Conservation (phyloP, 1,140 invertebrate species). For the Anastatus disparis region DNA sequence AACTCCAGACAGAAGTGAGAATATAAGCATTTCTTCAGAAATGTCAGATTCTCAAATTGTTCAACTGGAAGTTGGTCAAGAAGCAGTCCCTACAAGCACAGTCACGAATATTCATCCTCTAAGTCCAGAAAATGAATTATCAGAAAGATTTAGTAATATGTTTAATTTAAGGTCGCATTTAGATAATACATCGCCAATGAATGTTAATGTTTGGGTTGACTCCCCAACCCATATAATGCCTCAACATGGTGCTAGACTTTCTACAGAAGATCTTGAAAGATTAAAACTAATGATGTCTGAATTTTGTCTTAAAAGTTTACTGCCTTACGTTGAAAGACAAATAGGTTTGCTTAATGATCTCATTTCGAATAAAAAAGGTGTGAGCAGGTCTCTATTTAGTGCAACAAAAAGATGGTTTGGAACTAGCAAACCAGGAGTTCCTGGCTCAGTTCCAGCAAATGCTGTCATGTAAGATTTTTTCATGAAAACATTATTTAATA, state of each 20-base stretch:
- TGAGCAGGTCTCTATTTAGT: conserved; percentile 90
- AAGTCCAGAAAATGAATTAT: conserved; percentile 69
- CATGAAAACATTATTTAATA: neutral
- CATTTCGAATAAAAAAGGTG: conserved; percentile 87
- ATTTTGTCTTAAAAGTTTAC: conserved; percentile 84
- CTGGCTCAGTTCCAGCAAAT: conserved; percentile 74
- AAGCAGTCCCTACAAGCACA: conserved; percentile 50
- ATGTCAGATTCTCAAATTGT: conserved; percentile 52
- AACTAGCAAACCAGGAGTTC: conserved; percentile 82
- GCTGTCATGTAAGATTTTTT: conserved; percentile 77
- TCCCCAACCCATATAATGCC: conserved; percentile 63
- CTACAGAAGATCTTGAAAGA: conserved; percentile 83
- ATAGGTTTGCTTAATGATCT: conserved; percentile 86
- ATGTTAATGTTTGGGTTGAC: conserved; percentile 71
- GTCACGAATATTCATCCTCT: conserved; percentile 71
- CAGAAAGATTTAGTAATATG: conserved; percentile 44
- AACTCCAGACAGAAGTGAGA: conserved; percentile 55
- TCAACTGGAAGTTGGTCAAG: conserved; percentile 66
- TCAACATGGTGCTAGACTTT: conserved; percentile 80
- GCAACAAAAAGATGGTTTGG: conserved; percentile 96
- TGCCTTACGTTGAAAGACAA: conserved; percentile 91
- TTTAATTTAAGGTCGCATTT: conserved; percentile 44
- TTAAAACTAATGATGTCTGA: conserved; percentile 88
- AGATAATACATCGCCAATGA: conserved; percentile 69
- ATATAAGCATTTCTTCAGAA: conserved; percentile 56